Evolutionary conservation across 1,140 invertebrate species (phyloP).

Genomic region (Drosophila biarmipes): DNA sequence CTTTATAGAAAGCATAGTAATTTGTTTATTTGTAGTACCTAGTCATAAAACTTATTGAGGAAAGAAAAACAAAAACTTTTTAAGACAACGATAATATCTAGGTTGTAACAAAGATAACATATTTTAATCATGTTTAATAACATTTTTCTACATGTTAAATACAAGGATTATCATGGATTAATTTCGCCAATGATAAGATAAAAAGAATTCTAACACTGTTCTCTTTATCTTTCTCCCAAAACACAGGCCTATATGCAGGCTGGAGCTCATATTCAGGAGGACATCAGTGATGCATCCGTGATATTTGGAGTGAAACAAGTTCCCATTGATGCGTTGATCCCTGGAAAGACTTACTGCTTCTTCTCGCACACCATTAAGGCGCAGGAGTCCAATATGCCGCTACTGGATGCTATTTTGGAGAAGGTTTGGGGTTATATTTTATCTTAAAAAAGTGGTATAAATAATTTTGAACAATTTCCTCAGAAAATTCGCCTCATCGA

Average conservation of each 20-base stretch:
- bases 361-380: conserved; percentile 99
- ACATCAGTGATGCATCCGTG: conserved; percentile 97
- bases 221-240: background rate
- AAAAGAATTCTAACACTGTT: background rate
- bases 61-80: background rate
- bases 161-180: conserved; percentile 1
- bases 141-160: background rate
- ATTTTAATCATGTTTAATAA: no score
- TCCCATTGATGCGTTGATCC: conserved; percentile 96
- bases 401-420: conserved; percentile 97
- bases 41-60: background rate
- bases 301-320: conserved; percentile 99
- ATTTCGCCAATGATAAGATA: conserved; percentile 7
- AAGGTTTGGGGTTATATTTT: conserved; percentile 86
- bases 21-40: background rate
- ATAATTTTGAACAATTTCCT: conserved; percentile 7
- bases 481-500: conserved; percentile 98
- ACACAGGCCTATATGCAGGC: conserved; percentile 94
- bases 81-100: background rate
- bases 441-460: background rate
- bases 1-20: background rate
- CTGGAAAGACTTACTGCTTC: conserved; percentile 98
- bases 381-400: conserved; percentile 98
- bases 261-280: conserved; percentile 97
- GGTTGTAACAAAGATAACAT: background rate